These are phyloP conservation scores for Drosophila bocqueti DNA, from an alignment of 1,140 invertebrate species.

Conservation along the genomic window DNA sequence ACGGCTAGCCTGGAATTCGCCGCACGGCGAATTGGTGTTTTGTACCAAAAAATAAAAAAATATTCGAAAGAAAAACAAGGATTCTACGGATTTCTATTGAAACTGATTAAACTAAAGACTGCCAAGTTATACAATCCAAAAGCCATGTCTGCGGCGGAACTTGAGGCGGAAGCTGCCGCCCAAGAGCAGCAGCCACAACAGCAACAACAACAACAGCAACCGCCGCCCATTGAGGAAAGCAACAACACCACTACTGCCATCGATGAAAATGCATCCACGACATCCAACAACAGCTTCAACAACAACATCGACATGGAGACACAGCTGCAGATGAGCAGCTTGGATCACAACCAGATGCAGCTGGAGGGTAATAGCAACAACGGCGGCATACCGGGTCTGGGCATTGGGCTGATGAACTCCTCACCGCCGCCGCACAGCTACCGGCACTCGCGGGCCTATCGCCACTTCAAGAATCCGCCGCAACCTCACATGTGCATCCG, in stretches of 20 bases:
- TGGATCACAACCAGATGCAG: constrained; percentile 40
- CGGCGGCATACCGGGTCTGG: constrained; percentile 47
- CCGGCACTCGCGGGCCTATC: constrained; percentile 86
- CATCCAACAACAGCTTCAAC: constrained; percentile 32
- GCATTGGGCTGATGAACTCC: constrained; percentile 73
- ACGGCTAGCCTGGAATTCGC: constrained; percentile 35
- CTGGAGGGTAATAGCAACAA: constrained; percentile 57
- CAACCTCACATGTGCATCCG: constrained; percentile 91
- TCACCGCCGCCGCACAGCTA: constrained; percentile 83
- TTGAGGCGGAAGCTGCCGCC: constrained; percentile 64
- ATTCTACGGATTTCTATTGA: constrained; percentile 3
- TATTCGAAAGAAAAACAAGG: constrained; percentile 26
- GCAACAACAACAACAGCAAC: constrained; percentile 37
- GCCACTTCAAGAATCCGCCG: constrained; percentile 90
- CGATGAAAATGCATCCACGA: constrained; percentile 52
- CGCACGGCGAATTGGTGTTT: constrained; percentile 20
- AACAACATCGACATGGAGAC: constrained; percentile 48
- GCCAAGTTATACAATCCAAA: constrained; percentile 26
- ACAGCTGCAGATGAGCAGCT: constrained; percentile 45
- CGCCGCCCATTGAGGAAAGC: constrained; percentile 36
- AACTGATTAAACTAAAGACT: constrained; percentile 56
- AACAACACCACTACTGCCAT: constrained; percentile 60
- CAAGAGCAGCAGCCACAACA: constrained; percentile 59
- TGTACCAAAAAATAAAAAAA: constrained; percentile 8
- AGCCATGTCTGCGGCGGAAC: constrained; percentile 70